Conservation (phyloP, 2,888 invertebrate species). For the Stegophylla sp. region DNA sequence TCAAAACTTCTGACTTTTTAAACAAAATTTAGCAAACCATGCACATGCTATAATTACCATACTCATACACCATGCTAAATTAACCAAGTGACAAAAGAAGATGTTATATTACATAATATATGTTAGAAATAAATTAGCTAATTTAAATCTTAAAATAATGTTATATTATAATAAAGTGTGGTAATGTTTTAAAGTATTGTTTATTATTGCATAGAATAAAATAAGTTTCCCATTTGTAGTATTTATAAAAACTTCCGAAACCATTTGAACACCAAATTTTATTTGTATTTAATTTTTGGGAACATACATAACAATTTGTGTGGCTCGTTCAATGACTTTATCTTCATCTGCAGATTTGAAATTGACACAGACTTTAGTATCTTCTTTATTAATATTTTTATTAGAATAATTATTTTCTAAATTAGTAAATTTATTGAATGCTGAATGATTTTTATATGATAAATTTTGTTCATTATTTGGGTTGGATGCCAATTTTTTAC, state of each 20-base stretch:
- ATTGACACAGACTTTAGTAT: slow-evolving; percentile 65
- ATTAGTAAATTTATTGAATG: slow-evolving; percentile 51
- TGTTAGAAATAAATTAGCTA: background rate
- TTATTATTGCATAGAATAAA: slow-evolving; percentile 34
- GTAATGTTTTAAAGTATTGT: background rate
- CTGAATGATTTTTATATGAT: slow-evolving; percentile 44
- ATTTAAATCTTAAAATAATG: slow-evolving; percentile 3
- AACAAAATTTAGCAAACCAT: slow-evolving; percentile 27
- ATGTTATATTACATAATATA: background rate
- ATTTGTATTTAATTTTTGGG: slow-evolving; percentile 24
- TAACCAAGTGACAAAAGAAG: background rate
- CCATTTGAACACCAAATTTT: slow-evolving; percentile 32
- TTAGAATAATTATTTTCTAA: slow-evolving; percentile 45
- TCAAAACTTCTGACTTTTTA: background rate
- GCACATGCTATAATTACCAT: slow-evolving; percentile 18
- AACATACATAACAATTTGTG: slow-evolving; percentile 87
- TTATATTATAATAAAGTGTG: background rate
- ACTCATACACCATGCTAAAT: slow-evolving; percentile 29
- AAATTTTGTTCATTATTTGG: slow-evolving; percentile 52
- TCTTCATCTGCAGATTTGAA: slow-evolving; percentile 72
- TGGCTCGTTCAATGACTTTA: slow-evolving; percentile 83
- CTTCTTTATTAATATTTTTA: slow-evolving; percentile 52
- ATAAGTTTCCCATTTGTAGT: slow-evolving; percentile 12
- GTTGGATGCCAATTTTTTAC: slow-evolving; percentile 51
- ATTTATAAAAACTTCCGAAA: slow-evolving; percentile 30